A percentile compares a stretch with the other conserved stretches of the same genome.
Evolutionary conservation across 2,797 vertebrate genomes (phyloP).

Genomic region (Alcedo quadribrachys): DNA sequence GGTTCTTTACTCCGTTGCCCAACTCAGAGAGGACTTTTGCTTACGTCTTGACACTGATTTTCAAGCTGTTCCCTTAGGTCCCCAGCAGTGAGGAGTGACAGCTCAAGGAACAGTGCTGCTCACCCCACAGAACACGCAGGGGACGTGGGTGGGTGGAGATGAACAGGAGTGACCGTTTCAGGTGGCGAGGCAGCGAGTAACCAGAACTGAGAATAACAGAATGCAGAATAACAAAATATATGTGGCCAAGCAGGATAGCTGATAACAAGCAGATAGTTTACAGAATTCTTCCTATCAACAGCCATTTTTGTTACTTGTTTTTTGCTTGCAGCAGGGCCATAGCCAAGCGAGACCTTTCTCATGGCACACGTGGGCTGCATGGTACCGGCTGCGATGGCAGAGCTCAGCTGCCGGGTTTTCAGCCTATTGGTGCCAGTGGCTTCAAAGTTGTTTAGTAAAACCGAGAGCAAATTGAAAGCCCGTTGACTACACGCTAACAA

Average conservation of each 20-base stretch:
- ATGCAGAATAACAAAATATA: neutral
- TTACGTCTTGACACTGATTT: accelerated
- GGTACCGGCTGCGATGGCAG: accelerated
- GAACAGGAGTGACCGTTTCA: neutral
- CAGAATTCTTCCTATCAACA: neutral
- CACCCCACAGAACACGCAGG: neutral
- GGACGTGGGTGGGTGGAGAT: accelerated
- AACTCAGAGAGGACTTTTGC: neutral
- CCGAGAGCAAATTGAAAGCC: neutral
- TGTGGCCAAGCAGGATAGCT: neutral
- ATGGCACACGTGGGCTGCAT: accelerated
- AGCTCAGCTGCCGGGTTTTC: neutral
- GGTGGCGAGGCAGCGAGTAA: neutral
- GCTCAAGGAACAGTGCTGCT: neutral
- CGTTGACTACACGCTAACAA: accelerated
- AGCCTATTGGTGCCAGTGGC: neutral
- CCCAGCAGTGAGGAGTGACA: accelerated
- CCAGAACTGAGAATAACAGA: accelerated
- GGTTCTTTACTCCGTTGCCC: neutral
- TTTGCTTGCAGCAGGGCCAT: neutral
- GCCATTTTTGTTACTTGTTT: accelerated
- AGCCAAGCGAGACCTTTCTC: neutral
- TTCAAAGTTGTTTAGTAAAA: neutral
- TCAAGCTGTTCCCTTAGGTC: accelerated
- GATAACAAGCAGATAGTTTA: neutral